Base-by-base conservation (phyloP, 2,113 vertebrate species). In the Ophiodon elongatus region DNA sequence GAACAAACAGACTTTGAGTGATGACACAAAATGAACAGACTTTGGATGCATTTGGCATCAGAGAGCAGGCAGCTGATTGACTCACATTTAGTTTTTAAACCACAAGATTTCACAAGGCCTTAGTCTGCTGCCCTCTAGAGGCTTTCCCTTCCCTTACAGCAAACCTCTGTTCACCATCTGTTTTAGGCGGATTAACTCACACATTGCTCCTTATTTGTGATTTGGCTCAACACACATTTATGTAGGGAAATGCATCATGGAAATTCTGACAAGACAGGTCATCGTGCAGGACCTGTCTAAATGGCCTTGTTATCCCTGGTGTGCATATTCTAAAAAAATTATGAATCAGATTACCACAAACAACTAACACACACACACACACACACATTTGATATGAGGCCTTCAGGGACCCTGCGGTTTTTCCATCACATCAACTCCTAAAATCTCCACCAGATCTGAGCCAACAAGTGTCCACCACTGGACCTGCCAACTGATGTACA, bases 91-190 rank as follows among this genome's bases (percentile, higher is more conserved):
- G 17, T 47, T 62, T 79, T 78, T 35, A 59, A 59, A 54, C 35
- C 27, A 80, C 27, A 37, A 11, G 3, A 47, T 83, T 64, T 82
- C 23, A 31, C 59, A 74, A 70, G 33, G 31, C 64, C 41, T 65
- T 17, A 56, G 25, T 60, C 67, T 81, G 43, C 65, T 72, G 81
- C 54, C 31, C 73, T 57, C 57, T 23, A 80, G n/a, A 74, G 79
- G 73, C 39, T 25, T 35, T 41, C 9, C 27, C 9, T 27, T 25
- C 11, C 29, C 1, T 70, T 15, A 31, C 54, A 41, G 37, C 9
- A 15, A 69, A 17, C 2, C n/a, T 19, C 6, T 21, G 60, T 37
- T 69, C 4, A 15, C 11, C 15, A 1, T 19, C 11, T 35, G 73
- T 60, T 27, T 54, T 15, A 6, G 1, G 65, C 4, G 9, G 6